Base-by-base conservation (phyloP, 1,140 invertebrate species). In the Colletes latitarsis region DNA sequence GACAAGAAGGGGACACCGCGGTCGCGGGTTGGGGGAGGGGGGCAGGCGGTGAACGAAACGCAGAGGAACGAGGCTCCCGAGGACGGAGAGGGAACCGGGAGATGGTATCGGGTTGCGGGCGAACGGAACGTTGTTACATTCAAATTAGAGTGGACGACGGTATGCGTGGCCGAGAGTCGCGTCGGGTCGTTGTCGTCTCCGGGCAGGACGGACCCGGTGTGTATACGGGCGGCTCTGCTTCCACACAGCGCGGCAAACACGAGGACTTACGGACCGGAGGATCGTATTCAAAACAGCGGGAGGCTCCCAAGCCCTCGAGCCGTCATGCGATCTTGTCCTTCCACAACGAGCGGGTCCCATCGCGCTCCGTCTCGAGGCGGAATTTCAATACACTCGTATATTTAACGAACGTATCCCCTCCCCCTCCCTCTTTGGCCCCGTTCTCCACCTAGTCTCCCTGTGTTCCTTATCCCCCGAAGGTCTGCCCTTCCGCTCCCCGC, bases 121-220 rank as follows among this genome's bases (percentile, higher is more conserved):
- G 86, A 93, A 93, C 91, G 91, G 89, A 93, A 93, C 92, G 92
- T 93, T 93, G 92, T 93, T 93, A 93, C 92, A 93, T 93, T 93
- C 93, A 93, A 93, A 93, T 93, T 93, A 93, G 92, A 93, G 92
- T 93, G 91, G 90, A 92, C 89, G 91, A 91, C 90, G 90, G 89
- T 91, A 90, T 91, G 91, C 90, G 89, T 91, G 90, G 89, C 88
- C 85, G 88, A 86, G 83, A 89, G 82, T 87, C 85, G 89, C 87
- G 85, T 88, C 84, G 89, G 89, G 82, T 90, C 88, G 89, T 90
- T 88, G 90, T 90, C 90, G 86, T 89, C 82, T 77, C 72, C 70
- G 19, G 82, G 67, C 64, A 76, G 74, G 72, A 78, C 81, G 74
- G 73, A 62, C 70, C 75, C 67, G 77, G 82, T 80, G 81, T 88